Base-by-base conservation (phyloP, 2,113 vertebrate species). In the Brachyhypopomus gauderio region DNA sequence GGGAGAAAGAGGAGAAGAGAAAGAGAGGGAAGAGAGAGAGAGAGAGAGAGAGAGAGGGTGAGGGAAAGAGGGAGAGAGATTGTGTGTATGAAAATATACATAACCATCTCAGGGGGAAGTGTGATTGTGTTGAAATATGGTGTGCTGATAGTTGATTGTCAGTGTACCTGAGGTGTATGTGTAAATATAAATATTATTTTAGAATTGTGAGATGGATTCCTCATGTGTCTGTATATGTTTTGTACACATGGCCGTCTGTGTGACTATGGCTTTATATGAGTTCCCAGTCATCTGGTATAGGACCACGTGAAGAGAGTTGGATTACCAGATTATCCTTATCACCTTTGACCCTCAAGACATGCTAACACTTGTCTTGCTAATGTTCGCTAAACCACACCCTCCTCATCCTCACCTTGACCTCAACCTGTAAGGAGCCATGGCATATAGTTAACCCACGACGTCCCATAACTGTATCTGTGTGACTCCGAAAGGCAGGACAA, bases 301-400 rank as follows among this genome's bases (percentile, higher is more conserved):
- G 27, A 92, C 93, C 92, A 91, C 92, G 91, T 93, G 91, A 91
- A 90, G 87, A 83, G 79, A 92, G 93, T 92, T 93, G 90, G 92
- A 92, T 93, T 94, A 93, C 67, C 83, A 91, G 91, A 93, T 94
- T 92, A 93, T 83, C 85, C 89, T 86, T 91, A 88, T 92, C 88
- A 91, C 89, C 90, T 91, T 70, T 91, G 91, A n/a, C 87, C 90
- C 88, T 82, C 75, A 84, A 84, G 83, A 89, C 84, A 85, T 84
- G 71, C 60, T 75, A 89, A 83, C 79, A 77, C 89, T 89, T 88
- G 82, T 72, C 87, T 77, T 84, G 80, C 78, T 88, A 87, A 75
- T 27, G 72, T 67, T 77, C 55, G 34, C 73, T 36, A 58, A 75
- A 34, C 66, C 25, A 77, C 59, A 69, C 77, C 23, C 67, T 77